Evolutionary conservation across 2,888 invertebrate species (phyloP), one percentile per base, ranked within the genome.

Genomic region (Drosophila quinaria): DNA sequence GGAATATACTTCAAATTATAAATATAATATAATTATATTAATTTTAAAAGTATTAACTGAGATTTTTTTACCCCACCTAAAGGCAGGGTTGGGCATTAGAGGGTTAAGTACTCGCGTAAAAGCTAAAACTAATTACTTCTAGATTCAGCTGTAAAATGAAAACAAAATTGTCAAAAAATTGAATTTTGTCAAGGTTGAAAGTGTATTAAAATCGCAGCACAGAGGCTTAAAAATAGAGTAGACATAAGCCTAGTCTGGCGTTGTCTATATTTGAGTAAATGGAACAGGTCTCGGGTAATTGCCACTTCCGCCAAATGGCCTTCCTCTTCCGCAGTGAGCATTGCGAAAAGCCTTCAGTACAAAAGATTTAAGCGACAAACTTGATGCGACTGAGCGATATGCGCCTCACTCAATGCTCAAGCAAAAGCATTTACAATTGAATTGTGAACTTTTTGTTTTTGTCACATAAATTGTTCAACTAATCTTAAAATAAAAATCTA

Each of bases 261-360:
- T 37, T 63, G 37, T 19, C 62, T 58, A 58, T 44, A 49, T 54
- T 51, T 64, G 35, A 44, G 29, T 60, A 42, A 31, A 51, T 75
- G 33, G 31, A 66, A 51, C 55, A 35, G 62, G 51, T 63, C 35
- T 66, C 61, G 52, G 71, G 46, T 61, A 59, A 72, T 69, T 77
- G 74, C 51, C 56, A 72, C 86, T 84, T 84, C 84, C 84, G 88
- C 58, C 59, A 9, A 50, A 9, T 49, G 80, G 55, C 80, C 84
- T 87, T 78, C 74, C 68, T 54, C 66, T 58, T 65, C 44, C 33
- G 67, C 73, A 67, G 68, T 63, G 31, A 59, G 52, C 68, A 63
- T 50, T 71, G 71, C 66, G 22, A 69, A 83, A 62, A 71, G 78
- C 81, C 80, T 82, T 86, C 80, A 65, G 44, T 72, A 69, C 55